phyloP scores from a whole-genome alignment of 2,113 vertebrate species.

The Hippopotamus amphibius region DNA sequence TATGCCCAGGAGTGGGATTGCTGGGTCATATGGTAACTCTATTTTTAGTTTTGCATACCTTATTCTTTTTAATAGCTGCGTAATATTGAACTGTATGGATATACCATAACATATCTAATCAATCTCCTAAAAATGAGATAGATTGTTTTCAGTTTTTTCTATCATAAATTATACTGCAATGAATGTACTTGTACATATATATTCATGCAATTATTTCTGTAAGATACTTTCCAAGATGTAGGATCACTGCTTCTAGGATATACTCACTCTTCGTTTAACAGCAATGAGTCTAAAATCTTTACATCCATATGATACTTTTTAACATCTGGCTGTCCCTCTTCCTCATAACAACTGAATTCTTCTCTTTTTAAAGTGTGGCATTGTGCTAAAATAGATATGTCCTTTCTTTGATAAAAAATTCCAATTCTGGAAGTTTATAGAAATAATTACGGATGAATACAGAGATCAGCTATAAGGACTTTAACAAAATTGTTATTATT shows the following conservation, averaged over 20 bases:
- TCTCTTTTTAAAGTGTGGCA: constrained; percentile 31
- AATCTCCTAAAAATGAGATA: background rate
- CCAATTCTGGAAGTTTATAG: constrained; percentile 41
- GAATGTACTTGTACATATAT: background rate
- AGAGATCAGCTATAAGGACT: background rate
- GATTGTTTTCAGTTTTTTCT: background rate
- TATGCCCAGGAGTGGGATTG: too few species aligned
- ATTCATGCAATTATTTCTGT: background rate
- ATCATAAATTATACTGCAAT: background rate
- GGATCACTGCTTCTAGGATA: background rate
- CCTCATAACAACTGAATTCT: background rate
- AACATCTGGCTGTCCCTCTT: background rate
- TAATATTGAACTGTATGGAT: background rate
- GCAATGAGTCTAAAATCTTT: background rate
- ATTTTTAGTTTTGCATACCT: too few species aligned
- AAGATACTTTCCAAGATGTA: background rate
- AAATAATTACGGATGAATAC: constrained; percentile 29
- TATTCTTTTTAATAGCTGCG: background rate
- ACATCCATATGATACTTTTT: background rate
- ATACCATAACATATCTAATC: background rate
- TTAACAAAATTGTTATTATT: background rate
- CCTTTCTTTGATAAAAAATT: constrained; percentile 42
- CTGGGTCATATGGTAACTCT: too few species aligned
- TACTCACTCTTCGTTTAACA: background rate
- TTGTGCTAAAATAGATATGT: constrained; percentile 1